Base-by-base conservation (phyloP, 2,888 invertebrate species). In the Pyrochroa serraticornis region DNA sequence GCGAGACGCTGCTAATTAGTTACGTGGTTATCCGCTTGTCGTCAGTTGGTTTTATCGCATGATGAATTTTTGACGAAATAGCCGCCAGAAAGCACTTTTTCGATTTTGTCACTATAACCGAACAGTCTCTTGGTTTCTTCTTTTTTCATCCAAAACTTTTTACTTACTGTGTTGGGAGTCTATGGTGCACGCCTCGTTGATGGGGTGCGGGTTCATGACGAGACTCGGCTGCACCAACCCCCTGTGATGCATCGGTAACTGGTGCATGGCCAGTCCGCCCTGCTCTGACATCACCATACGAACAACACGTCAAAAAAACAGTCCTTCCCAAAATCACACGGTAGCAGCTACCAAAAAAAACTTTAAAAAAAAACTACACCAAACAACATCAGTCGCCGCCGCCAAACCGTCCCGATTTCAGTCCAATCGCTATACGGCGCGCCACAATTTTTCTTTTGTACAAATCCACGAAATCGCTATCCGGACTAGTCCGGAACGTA, bases 231-330 rank as follows among this genome's bases (percentile, higher is more conserved):
- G 84, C 71, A 81, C 80, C 82, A 84, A 80, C 77, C 84, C 84
- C 68, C 78, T 71, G 69, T 78, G 78, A 77, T 83, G 83, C 80
- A 83, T 80, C 70, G 83, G 83, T 79, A 84, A 80, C 80, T 84
- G 84, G 82, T 84, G 84, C 82, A 84, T 84, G 82, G 84, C 83
- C 83, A 84, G 83, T 81, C 83, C 84, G 80, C 84, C 84, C 77
- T 84, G 84, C 84, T 84, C 84, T 82, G 84, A 84, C 84, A 84
- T 84, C 82, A 84, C 84, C 84, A 84, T 84, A 82, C 79, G 79
- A 77, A 82, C 82, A 62, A 67, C 64, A 64, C 67, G 65, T 67
- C 59, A 50, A 65, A 46, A 22, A 49, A 66, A 66, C 68, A 59
- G 62, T 66, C 58, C 63, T 65, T 68, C 61, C 61, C 63, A 71